These are phyloP conservation scores for Phrynocephalus guinanensis DNA, from an alignment of 2,797 vertebrate genomes.

Conservation along the genomic window DNA sequence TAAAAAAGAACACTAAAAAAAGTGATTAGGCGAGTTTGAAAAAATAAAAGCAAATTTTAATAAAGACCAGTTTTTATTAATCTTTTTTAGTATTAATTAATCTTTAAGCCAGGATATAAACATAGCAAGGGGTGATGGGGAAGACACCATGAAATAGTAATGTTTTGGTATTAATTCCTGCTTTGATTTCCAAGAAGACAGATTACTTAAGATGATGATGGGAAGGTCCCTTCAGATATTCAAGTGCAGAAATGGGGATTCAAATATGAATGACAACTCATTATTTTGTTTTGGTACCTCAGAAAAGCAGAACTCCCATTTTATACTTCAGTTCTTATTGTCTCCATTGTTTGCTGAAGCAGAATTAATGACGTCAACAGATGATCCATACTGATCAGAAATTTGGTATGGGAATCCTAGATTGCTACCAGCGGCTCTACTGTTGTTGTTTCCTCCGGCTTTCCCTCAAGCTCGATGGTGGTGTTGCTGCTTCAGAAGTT, in stretches of 20 bases:
- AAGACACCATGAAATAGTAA: neutral
- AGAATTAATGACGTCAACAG: neutral
- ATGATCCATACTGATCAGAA: neutral
- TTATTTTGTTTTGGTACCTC: neutral
- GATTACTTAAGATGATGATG: neutral
- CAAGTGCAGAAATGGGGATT: neutral
- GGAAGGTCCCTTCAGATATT: neutral
- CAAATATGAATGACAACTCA: neutral
- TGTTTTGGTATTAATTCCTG: neutral
- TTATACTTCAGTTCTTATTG: neutral
- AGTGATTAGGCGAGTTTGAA: neutral
- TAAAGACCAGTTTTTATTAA: neutral
- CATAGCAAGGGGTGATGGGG: neutral
- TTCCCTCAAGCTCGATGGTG: no score
- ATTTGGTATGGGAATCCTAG: neutral
- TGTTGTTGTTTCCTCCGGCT: no score
- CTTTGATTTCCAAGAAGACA: neutral
- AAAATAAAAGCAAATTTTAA: conserved; percentile 8
- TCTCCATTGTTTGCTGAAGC: neutral
- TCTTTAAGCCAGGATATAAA: conserved; percentile 19
- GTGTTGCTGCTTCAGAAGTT: no score
- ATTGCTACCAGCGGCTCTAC: no score
- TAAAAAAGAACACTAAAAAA: conserved; percentile 27
- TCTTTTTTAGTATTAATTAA: neutral
- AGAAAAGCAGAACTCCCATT: neutral